Evolutionary conservation across 1,140 invertebrate species (phyloP), one percentile per base, ranked within the genome.

Genomic region (Pararge aegeria): DNA sequence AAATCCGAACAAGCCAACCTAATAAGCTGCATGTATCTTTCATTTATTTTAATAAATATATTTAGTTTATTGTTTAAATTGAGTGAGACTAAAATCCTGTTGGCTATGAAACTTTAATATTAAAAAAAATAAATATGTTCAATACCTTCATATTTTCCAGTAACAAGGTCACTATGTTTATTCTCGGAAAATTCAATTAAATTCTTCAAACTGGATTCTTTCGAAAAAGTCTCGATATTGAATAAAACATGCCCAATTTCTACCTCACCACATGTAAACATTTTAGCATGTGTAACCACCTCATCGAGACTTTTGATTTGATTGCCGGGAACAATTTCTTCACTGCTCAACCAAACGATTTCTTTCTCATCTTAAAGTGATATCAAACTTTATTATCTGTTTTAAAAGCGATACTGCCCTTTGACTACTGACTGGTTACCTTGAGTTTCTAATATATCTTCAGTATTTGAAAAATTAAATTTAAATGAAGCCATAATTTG

Each of bases 121-220:
- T n/a, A n/a, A n/a, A n/a, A n/a, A n/a, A n/a, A n/a, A n/a, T n/a
- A n/a, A n/a, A n/a, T n/a, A n/a, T n/a, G n/a, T n/a, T n/a, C n/a
- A 57, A 27, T 78, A 94, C 94, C 95, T 93, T 96, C 95, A 88
- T 96, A 96, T 73, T 93, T 91, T 5, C 93, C 93, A 55, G 92
- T 87, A 50, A 95, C 75, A 18, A 95, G 83, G 87, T 96, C 95
- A n/a, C 94, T 95, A 68, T 95, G 93, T 64, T 91, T 89, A 53
- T 92, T 84, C 68, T 95, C 93, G 5, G 94, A 93, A 67, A 91
- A 83, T 55, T 92, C 70, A 29, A 94, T 87, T 44, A 50, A 61
- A 67, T 77, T 78, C 49, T 65, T 48, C 16, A 68, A 67, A 51
- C 50, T 61, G 18, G 69, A 66, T 27, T 74, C 61, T 50, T 92